These are phyloP conservation scores for Cosmopolites sordidus DNA, from an alignment of 2,888 invertebrate species.

Conservation along the genomic window DNA sequence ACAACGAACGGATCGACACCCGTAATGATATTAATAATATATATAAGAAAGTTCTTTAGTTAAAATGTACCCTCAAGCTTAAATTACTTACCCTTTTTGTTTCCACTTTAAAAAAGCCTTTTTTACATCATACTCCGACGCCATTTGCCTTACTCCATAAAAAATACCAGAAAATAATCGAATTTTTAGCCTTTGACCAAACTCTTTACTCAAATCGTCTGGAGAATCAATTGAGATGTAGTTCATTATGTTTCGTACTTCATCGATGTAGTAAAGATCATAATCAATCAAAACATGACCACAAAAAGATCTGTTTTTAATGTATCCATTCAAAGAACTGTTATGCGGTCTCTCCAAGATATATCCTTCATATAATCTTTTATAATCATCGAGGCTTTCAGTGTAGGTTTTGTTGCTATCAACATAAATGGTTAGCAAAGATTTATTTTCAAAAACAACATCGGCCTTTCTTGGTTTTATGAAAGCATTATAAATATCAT, in stretches of 20 bases:
- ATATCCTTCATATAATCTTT: constrained; percentile 12
- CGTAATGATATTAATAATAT: no score
- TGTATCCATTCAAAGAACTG: constrained; percentile 34
- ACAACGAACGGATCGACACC: no score
- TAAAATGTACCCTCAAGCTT: no score
- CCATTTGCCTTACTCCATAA: no score
- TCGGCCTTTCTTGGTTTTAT: constrained; percentile 11
- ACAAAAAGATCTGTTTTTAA: constrained; percentile 32
- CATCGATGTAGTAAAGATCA: constrained; percentile 33
- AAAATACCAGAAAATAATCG: no score
- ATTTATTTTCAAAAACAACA: background rate
- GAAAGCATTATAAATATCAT: background rate
- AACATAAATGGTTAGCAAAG: background rate
- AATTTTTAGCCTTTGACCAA: no score
- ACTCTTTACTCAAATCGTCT: no score
- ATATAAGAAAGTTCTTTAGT: no score
- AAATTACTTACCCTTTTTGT: no score
- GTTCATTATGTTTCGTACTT: constrained; percentile 3
- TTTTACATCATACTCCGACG: no score
- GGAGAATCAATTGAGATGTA: no score
- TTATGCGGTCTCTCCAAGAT: constrained; percentile 6
- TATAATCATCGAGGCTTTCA: background rate
- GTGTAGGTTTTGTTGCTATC: background rate
- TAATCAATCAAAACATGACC: constrained; percentile 31
- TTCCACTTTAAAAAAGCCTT: no score